Evolutionary conservation across 2,797 vertebrate genomes (phyloP), one percentile per base, ranked within the genome.

Genomic region (Benthosema pterotum): DNA sequence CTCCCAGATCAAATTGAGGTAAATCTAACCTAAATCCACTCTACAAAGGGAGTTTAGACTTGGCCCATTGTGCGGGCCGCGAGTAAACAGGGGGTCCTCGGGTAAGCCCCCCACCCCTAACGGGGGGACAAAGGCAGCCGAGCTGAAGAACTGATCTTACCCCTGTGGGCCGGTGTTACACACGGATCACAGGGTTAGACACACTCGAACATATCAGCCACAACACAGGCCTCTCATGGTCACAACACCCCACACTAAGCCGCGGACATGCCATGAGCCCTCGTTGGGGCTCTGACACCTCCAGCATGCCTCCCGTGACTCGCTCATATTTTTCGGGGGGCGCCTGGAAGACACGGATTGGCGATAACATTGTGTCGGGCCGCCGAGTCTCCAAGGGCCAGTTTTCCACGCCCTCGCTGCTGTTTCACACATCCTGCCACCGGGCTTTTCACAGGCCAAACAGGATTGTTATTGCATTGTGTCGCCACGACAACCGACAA

Each of bases 1-100:
- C 83, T 89, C 75, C 77, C 83, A 89, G 91, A 92, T 94, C 92
- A 92, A 94, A 95, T 92, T 84, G 87, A 93, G 92, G 88, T 90
- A 94, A 95, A 94, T 92, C 93, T 92, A 86, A 81, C 83, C 91
- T 92, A 93, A 95, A 94, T 94, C 93, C 91, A 85, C 82, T 85
- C 83, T 78, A 94, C 93, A 94, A 92, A 87, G 89, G 85, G 91
- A 94, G 89, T 90, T 91, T 88, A 91, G 91, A 91, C 90, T 92
- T 82, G 61, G 75, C 88, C 32, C 87, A 92, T 93, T 93, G 93
- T 94, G 83, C 69, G 80, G 89, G 81, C 87, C 89, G 93, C 32
- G 83, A 83, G 90, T 90, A 94, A 91, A 93, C 93, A 92, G 91
- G 89, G 92, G 90, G 87, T 93, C 84, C 83, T 81, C 79, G 83